phyloP scores from a whole-genome alignment of 2,797 vertebrate species.

The Crocidura indochinensis region DNA sequence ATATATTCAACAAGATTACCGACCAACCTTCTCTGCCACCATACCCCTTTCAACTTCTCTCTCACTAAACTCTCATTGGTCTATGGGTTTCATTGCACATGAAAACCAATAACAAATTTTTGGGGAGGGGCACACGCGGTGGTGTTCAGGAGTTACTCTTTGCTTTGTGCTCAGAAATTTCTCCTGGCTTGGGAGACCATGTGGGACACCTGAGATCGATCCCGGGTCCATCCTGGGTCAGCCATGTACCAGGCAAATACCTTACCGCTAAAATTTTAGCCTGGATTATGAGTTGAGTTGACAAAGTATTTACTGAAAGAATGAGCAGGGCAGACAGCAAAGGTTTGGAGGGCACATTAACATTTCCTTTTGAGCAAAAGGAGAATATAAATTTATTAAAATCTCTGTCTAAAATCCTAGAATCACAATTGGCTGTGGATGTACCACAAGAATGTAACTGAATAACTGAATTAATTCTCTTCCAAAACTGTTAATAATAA shows the following conservation, averaged over 20 bases:
- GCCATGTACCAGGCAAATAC: too few species aligned
- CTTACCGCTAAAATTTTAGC: neutral
- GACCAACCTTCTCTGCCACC: too few species aligned
- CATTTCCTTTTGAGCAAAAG: slow-evolving; percentile 60
- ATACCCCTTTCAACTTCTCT: slow-evolving; percentile 40
- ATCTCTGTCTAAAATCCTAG: slow-evolving; percentile 51
- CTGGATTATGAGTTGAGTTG: slow-evolving; percentile 52
- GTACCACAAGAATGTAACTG: neutral
- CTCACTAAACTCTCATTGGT: slow-evolving; percentile 71
- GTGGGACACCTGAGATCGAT: too few species aligned
- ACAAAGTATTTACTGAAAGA: slow-evolving; percentile 67
- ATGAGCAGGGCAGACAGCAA: slow-evolving; percentile 50
- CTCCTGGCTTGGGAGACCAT: too few species aligned
- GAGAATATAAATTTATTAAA: slow-evolving; percentile 11
- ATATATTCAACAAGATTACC: too few species aligned
- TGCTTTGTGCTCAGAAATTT: too few species aligned
- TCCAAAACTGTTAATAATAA: slow-evolving; percentile 51
- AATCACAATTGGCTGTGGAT: slow-evolving; percentile 34
- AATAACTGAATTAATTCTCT: neutral
- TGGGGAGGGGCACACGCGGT: too few species aligned
- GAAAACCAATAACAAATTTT: slow-evolving; percentile 44
- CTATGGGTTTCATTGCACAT: slow-evolving; percentile 66
- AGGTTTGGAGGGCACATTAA: slow-evolving; percentile 38
- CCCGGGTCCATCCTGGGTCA: too few species aligned
- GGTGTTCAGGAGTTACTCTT: too few species aligned